phyloP scores from a whole-genome alignment of 2,113 vertebrate genomes.

The Garra rufa region DNA sequence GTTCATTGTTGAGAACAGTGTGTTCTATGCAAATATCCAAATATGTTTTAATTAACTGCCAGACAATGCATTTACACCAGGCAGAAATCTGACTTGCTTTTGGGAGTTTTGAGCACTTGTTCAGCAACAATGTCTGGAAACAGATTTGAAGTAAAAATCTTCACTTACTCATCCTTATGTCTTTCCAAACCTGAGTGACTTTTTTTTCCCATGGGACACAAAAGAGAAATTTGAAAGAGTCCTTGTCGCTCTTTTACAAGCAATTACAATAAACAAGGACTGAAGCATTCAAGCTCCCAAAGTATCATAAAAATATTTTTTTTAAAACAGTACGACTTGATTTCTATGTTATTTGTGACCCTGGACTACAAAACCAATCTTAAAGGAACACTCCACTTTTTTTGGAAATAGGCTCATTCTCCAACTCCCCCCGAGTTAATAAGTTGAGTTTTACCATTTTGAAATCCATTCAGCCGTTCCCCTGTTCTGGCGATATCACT shows the following conservation, averaged over 20 bases:
- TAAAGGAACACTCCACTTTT: too few relatives aligned
- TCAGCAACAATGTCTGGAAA: not conserved
- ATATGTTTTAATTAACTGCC: conserved; percentile 35
- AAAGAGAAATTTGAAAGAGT: not conserved
- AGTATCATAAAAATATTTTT: not conserved
- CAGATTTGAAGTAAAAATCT: not conserved
- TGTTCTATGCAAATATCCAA: not conserved
- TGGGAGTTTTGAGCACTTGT: not conserved
- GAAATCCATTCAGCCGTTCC: too few relatives aligned
- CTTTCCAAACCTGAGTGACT: not conserved
- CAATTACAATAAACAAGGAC: not conserved
- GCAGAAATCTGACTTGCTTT: conserved; percentile 5
- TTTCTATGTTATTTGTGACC: not conserved
- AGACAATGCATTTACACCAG: not conserved
- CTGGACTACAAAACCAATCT: too few relatives aligned
- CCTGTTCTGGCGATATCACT: too few relatives aligned
- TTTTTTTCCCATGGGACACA: not conserved
- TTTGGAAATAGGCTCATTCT: too few relatives aligned
- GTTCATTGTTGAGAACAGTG: not conserved
- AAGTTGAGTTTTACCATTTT: too few relatives aligned
- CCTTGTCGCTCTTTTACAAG: not conserved
- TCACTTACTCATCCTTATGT: not conserved
- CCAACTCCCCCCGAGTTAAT: too few relatives aligned
- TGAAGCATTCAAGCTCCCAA: not conserved
- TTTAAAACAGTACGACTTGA: too few relatives aligned